Evolutionary conservation across 1,140 invertebrate genomes (phyloP), one percentile per base, ranked within the genome.

Genomic region (Cotesia vestalis): DNA sequence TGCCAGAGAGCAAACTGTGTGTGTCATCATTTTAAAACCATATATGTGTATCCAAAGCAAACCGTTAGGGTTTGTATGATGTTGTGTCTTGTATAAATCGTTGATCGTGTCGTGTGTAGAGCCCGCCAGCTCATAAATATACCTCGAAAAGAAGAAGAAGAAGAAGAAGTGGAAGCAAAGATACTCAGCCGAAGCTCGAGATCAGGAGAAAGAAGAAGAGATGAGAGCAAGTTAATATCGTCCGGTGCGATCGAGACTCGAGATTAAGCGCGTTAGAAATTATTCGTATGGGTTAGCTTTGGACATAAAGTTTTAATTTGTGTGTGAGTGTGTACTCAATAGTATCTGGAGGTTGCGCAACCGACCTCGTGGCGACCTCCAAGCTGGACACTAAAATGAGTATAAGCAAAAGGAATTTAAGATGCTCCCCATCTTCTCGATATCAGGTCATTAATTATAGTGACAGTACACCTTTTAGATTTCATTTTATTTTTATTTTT

Each of bases 241-340:
- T 59, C 52, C 20, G 62, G 52, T n/a, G 57, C 64, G 71, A 72
- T 72, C 63, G 63, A 51, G 63, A 40, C 62, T 66, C 70, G 62
- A 72, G 71, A 72, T 72, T 72, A 64, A 55, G 34, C 71, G 64
- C 64, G 71, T 61, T 72, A 72, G 71, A 72, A 57, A 67, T 66
- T 66, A 61, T 61, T 71, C 61, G 69, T 71, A 63, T 62, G 69
- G 69, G 69, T 59, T 27, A 27, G 27, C 27, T 27, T 27, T 59
- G 57, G 57, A 27, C 8, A 57, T 61, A 38, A 71, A 57, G 40
- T 57, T 17, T 8, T 46, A 46, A 6, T 46, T 6, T 46, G 40
- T 46, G 40, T 46, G 40, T 46, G 40, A 6, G 8, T 46, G 40
- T 46, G 40, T 46, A 46, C 40, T 46, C 40, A 46, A 46, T 46